These are phyloP conservation scores for Metridium senile DNA, from an alignment of 92 coral and sea anemone species.

Conservation along the genomic window DNA sequence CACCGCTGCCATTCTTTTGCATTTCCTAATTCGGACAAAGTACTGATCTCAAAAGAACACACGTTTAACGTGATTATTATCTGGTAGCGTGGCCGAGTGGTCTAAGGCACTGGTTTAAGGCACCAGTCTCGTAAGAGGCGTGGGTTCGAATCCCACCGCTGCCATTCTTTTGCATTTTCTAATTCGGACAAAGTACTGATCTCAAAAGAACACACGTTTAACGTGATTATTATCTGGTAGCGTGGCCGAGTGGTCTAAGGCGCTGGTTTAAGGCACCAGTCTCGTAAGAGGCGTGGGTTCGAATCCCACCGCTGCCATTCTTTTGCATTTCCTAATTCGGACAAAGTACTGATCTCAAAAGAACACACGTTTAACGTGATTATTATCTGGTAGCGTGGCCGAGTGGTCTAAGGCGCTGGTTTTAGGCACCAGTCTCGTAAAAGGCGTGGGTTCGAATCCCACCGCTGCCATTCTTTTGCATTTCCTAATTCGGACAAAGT, in stretches of 20 bases:
- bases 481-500: no score
- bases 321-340: no score
- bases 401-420: conserved; percentile 99
- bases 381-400: conserved; percentile 92
- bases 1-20: conserved; percentile 99
- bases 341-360: no score
- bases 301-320: conserved; percentile 99
- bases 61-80: not conserved
- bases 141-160: conserved; percentile 99
- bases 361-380: not conserved
- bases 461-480: conserved; percentile 99
- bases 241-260: conserved; percentile 99
- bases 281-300: conserved; percentile 98
- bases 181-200: no score
- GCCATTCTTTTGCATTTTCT: no score
- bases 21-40: no score
- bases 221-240: no score
- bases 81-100: conserved; percentile 99
- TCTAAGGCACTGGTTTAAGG: conserved; percentile 99
- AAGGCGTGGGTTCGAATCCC: conserved; percentile 99
- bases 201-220: no score
- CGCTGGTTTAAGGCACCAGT: conserved; percentile 99
- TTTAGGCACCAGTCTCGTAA: conserved; percentile 98
- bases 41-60: no score
- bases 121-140: conserved; percentile 96